Conservation (phyloP, 1,140 invertebrate genomes). For the Pomacea maculata region DNA sequence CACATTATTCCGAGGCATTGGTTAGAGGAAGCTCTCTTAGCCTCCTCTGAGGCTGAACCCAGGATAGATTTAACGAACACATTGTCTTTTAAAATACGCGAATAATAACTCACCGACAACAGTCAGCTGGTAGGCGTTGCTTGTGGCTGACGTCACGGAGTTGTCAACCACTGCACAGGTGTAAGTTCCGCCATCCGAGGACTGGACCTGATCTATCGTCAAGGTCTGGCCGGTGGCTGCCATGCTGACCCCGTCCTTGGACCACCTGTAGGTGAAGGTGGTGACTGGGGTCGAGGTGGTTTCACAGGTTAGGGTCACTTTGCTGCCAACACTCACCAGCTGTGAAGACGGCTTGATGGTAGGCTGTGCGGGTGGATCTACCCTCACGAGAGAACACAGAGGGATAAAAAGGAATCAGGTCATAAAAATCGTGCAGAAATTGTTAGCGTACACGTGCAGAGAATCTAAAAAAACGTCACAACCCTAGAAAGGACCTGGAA, state of each 20-base stretch:
- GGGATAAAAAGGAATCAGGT: too few relatives aligned
- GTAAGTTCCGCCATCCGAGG: not conserved
- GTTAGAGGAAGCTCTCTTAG: too few relatives aligned
- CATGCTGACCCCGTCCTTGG: not conserved
- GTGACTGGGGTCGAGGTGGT: not conserved
- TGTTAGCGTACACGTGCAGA: too few relatives aligned
- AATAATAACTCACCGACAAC: not conserved
- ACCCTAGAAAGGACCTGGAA: too few relatives aligned
- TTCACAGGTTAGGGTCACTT: conserved; percentile 5
- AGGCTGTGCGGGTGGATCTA: conserved; percentile 2
- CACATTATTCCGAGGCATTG: too few relatives aligned
- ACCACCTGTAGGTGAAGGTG: conserved; percentile 2
- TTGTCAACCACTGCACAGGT: not conserved
- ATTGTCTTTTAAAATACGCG: too few relatives aligned
- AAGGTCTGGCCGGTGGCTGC: not conserved
- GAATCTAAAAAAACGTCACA: too few relatives aligned
- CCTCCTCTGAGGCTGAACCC: too few relatives aligned
- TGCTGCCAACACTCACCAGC: not conserved
- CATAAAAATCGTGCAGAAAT: too few relatives aligned
- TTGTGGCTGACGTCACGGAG: not conserved
- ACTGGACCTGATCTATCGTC: not conserved
- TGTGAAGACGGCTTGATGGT: not conserved
- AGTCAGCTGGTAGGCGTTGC: not conserved
- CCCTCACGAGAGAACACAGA: too few relatives aligned
- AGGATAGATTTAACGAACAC: too few relatives aligned